A percentile compares a stretch with the other conserved stretches of the same genome.
Evolutionary conservation across 2,113 vertebrate species (phyloP).

Genomic region (Psammodynastes pulverulentus): DNA sequence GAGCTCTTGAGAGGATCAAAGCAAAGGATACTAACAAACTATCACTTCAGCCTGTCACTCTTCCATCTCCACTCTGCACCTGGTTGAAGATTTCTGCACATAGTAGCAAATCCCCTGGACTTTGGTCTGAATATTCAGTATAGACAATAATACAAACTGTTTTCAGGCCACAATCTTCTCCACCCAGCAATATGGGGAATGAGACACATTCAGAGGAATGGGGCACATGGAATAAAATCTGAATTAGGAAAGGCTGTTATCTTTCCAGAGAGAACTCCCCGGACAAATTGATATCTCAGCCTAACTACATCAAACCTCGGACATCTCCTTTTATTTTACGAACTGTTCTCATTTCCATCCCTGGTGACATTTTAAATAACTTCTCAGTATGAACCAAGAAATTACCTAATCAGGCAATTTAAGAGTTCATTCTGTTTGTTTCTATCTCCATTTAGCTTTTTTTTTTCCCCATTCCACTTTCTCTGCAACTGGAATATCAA

Average conservation of each 20-base stretch:
- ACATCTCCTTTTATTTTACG: neutral
- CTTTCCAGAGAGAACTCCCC: neutral
- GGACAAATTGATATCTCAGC: neutral
- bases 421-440: neutral
- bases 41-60: neutral
- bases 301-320: neutral
- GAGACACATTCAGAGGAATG: neutral
- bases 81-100: neutral
- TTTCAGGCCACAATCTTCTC: neutral
- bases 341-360: neutral
- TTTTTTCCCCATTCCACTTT: neutral
- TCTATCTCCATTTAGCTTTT: neutral
- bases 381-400: neutral
- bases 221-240: neutral
- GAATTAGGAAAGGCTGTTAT: neutral
- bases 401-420: neutral
- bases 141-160: neutral
- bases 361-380: neutral
- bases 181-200: neutral
- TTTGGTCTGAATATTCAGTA: neutral
- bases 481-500: neutral
- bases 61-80: neutral
- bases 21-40: neutral
- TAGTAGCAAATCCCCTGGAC: neutral
- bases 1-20: neutral